phyloP scores from a whole-genome alignment of 2,797 vertebrate genomes.

The Cuniculus paca region DNA sequence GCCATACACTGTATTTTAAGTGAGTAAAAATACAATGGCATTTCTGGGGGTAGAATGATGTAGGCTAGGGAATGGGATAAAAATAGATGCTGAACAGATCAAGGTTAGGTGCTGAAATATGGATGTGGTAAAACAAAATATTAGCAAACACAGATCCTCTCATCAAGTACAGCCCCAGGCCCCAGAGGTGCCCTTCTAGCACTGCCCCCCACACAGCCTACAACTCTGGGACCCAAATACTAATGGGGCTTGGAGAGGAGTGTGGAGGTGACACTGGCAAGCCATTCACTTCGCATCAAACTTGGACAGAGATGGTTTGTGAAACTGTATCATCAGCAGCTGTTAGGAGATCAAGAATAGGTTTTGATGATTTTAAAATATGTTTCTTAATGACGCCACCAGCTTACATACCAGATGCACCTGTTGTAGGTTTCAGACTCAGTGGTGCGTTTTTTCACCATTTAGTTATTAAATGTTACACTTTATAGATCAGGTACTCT shows the following conservation, averaged over 20 bases:
- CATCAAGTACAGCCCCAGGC: neutral
- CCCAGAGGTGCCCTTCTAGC: neutral
- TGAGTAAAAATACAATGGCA: neutral
- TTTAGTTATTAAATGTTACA: neutral
- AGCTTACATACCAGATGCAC: neutral
- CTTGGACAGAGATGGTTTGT: neutral
- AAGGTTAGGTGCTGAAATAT: neutral
- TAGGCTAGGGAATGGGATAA: neutral
- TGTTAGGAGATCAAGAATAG: neutral
- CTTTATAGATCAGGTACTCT: neutral
- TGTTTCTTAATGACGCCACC: neutral
- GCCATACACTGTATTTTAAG: neutral
- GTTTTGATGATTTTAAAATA: neutral
- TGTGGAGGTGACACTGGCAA: neutral
- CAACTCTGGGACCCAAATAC: neutral
- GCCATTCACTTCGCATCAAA: neutral
- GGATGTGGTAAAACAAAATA: neutral
- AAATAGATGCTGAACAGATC: neutral
- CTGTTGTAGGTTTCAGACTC: neutral
- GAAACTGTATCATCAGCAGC: neutral
- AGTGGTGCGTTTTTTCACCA: neutral
- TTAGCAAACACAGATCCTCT: neutral
- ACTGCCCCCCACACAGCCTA: neutral
- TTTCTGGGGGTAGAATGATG: neutral
- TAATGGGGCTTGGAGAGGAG: too few relatives aligned